Evolutionary conservation across 2,888 invertebrate genomes (phyloP).

Genomic region (Baccha elongata): DNA sequence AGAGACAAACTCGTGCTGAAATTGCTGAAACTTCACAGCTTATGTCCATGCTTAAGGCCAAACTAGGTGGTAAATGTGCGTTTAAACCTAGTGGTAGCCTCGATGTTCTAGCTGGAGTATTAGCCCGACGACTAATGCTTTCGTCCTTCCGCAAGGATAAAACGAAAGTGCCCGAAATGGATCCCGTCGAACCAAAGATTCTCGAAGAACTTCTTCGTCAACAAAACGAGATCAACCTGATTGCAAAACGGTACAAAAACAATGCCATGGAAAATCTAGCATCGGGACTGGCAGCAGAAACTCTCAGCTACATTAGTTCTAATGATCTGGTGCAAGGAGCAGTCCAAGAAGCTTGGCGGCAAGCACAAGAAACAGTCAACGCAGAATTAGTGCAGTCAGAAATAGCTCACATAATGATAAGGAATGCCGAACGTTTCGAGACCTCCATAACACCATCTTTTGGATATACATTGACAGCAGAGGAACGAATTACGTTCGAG

Average conservation of each 20-base stretch:
- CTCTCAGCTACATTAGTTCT: slow-evolving; percentile 85
- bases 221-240: slow-evolving; percentile 86
- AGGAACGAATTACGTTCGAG: slow-evolving; percentile 88
- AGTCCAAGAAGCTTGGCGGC: slow-evolving; percentile 89
- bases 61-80: slow-evolving; percentile 84
- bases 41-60: slow-evolving; percentile 88
- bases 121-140: slow-evolving; percentile 88
- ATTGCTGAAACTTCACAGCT: slow-evolving; percentile 90
- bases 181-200: slow-evolving; percentile 83
- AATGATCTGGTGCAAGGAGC: slow-evolving; percentile 86
- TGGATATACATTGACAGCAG: slow-evolving; percentile 86
- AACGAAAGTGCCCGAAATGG: slow-evolving; percentile 83
- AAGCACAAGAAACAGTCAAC: slow-evolving; percentile 89
- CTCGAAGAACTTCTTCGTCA: slow-evolving; percentile 82
- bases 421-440: slow-evolving; percentile 88
- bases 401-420: slow-evolving; percentile 88
- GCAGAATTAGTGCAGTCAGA: slow-evolving; percentile 90
- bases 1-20: slow-evolving; percentile 86
- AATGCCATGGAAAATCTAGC: slow-evolving; percentile 88
- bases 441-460: slow-evolving; percentile 84
- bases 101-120: slow-evolving; percentile 89
- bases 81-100: slow-evolving; percentile 83
- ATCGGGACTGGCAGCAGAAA: slow-evolving; percentile 87
- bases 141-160: slow-evolving; percentile 76
- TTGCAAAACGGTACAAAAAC: slow-evolving; percentile 86